Evolutionary conservation across 2,888 invertebrate genomes (phyloP), one percentile per base, ranked within the genome.

Genomic region (Spodoptera littoralis): DNA sequence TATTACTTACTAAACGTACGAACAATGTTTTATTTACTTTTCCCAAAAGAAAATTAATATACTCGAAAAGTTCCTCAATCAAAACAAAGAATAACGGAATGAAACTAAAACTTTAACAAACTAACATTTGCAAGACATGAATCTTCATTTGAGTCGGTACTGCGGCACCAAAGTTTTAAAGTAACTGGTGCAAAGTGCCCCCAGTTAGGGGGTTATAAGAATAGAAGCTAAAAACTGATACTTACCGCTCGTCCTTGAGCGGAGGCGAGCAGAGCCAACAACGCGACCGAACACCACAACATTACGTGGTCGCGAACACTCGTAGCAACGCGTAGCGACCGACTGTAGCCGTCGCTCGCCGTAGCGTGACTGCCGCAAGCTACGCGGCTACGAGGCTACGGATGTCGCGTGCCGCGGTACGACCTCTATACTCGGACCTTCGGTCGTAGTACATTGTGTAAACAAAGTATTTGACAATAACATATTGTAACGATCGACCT

Each of bases 211-310:
- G 41, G 49, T 64, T 24, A 63, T 53, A 66, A 69, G 49, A 77
- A 79, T 76, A 69, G 61, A 72, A 78, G 70, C 63, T 75, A 67
- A 76, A 80, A 85, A 84, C 77, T 85, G 70, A 81, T 84, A 81
- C 93, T 92, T 90, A 94, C 94, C 91, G 94, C 94, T 80, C 94
- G 93, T 90, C 93, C 93, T 91, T 94, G 92, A 82, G 84, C 92
- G 63, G 92, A 85, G 71, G 92, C 92, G 82, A 91, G 84, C 79
- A 93, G 82, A 73, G 92, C 92, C 86, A 94, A 87, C 76, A 93
- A 83, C 84, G 81, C 87, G 77, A 93, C 79, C 76, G 90, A 85
- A 79, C 84, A 86, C 86, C 85, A 86, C 87, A 91, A 92, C 94
- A 93, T 93, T 86, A 85, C 90, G 91, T 87, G 82, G 87, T 80